Evolutionary conservation across 1,140 invertebrate genomes (phyloP), one percentile per base, ranked within the genome.

Genomic region (Conus betulinus): DNA sequence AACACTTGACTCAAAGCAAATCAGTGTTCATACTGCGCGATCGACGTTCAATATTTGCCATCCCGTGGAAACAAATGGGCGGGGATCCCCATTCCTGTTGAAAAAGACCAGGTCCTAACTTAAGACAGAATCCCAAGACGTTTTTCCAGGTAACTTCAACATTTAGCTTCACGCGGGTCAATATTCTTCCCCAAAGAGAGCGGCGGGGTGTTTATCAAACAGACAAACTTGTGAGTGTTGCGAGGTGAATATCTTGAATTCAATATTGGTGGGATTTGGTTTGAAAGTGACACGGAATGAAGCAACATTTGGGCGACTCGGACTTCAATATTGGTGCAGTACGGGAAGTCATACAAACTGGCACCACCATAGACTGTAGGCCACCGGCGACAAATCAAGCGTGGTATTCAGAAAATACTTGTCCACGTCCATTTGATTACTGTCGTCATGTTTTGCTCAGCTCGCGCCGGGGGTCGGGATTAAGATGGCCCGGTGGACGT

Each of bases 41-140:
- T 81, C 79, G 39, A 81, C 7, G 79, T 81, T 81, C 79, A 81
- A 81, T 81, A 81, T 81, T 81, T 81, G 79, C 79, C 39, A 81
- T 39, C 51, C 27, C 53, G 79, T 81, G 39, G 79, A 81, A 81
- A 81, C 79, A 81, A 53, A 81, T 51, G 79, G 27, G 10, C 76
- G 25, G 39, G 79, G 17, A 71, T 71, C 67, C 7, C 20, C 4
- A 39, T 53, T 81, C 51, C 79, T 51, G 15, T 81, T 81, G 4
- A 78, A 52, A 81, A 81, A 53, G 13, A 52, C 79, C 39, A 5
- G 17, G 27, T 13, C 79, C 79, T 81, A 81, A 51, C 79, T 81
- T 81, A 51, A 51, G 10, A 81, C 39, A 81, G 79, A 81, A 81
- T 81, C 79, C 51, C 39, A 81, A 81, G 79, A 81, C 79, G 76